Evolutionary conservation across 2,113 vertebrate species (phyloP).

Genomic region (Nycticryphes semicollaris): DNA sequence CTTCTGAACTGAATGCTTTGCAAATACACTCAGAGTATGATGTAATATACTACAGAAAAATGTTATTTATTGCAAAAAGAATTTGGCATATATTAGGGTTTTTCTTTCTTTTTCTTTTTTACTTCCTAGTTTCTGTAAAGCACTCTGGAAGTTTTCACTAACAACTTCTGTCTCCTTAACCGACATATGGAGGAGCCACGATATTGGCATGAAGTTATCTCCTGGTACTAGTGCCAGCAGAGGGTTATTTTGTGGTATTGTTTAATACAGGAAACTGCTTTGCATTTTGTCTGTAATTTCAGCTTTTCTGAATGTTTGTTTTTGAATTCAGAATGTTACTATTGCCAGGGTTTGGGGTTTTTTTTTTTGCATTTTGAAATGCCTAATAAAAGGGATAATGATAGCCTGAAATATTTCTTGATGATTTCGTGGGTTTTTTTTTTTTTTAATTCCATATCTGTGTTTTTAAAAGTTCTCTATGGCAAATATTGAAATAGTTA

Average conservation of each 20-base stretch:
- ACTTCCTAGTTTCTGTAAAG: not conserved
- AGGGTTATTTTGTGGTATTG: not conserved
- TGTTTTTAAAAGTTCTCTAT: not conserved
- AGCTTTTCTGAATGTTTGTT: slow-evolving; percentile 27
- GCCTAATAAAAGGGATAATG: not conserved
- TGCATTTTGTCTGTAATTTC: slow-evolving; percentile 44
- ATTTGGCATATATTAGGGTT: not conserved
- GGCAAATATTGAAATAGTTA: not conserved
- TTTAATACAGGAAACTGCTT: slow-evolving; percentile 30
- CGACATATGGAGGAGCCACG: slow-evolving; percentile 43
- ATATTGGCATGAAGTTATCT: slow-evolving; percentile 48
- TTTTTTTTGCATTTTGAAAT: slow-evolving; percentile 9
- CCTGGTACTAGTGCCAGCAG: not conserved
- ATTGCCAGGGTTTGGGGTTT: slow-evolving; percentile 30
- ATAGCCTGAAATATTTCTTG: not conserved
- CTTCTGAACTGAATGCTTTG: not conserved
- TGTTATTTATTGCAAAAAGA: not conserved
- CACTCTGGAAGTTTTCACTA: slow-evolving; percentile 48
- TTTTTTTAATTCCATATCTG: not conserved
- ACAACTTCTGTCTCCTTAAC: slow-evolving; percentile 30
- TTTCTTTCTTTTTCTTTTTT: not conserved
- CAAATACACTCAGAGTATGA: not conserved
- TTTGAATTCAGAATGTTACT: slow-evolving; percentile 19
- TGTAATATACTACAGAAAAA: not conserved
- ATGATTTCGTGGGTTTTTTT: not conserved